Evolutionary conservation across 1,140 invertebrate genomes (phyloP), one percentile per base, ranked within the genome.

Genomic region (Drosophila athabasca): DNA sequence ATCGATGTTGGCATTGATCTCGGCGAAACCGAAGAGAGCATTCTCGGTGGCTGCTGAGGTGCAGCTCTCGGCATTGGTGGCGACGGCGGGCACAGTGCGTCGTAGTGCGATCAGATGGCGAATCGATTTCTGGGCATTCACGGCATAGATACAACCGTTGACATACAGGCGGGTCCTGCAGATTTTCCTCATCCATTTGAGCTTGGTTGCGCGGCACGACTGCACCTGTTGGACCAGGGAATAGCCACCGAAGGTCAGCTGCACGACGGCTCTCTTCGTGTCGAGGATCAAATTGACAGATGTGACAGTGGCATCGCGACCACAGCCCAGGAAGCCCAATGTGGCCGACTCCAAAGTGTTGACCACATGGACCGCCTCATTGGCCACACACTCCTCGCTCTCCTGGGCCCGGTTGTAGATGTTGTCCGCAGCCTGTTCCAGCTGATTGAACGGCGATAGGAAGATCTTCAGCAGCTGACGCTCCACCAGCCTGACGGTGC

Each of bases 381-480:
- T 48, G 3, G 54, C 31, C 19, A 81, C 80, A 35, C 80, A 84
- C 3, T 24, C 55, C 13, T 60, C 66, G 15, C 51, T 62, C 19
- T 82, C 76, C 65, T 60, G 26, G 2, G 76, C 75, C 11, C 58
- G 61, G 2, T 22, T 26, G 22, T 82, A 64, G 51, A 82, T 69
- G 1, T 66, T 66, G 15, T 48, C 11, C 2, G 74, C 75, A 15
- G 65, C 39, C 29, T 59, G 13, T 17, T 84, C 71, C 35, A 84
- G 52, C 60, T 79, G 53, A 1, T 62, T 51, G 2, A 62, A 15
- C 1, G 80, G 80, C 15, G 76, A 66, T 17, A 84, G n/a, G 43
- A 84, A 66, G 19, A 83, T 84, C 51, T 76, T 65, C 22, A 83
- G 29, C 9, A 71, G 52, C 45, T 82, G 75, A 24, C 60, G 66